phyloP scores from a whole-genome alignment of 30 jellyfish, hydroid and myxozoan species.

The Pelagia noctiluca region DNA sequence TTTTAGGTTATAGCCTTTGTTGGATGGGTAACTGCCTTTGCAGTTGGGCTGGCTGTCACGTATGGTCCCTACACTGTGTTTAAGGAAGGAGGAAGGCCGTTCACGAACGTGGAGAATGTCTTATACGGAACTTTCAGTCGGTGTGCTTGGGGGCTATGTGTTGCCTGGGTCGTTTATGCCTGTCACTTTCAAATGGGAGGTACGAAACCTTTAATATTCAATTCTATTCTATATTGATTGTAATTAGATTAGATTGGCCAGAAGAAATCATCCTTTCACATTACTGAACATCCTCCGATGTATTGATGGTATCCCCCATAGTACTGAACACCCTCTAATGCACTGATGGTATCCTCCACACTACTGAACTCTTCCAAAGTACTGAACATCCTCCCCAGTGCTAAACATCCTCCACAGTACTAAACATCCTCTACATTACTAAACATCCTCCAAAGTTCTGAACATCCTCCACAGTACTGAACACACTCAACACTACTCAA shows the following conservation, averaged over 20 bases:
- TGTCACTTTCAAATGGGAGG: constrained; percentile 90
- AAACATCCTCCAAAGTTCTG: no score
- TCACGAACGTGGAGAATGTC: constrained; percentile 67
- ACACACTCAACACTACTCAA: no score
- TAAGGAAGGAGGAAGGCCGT: constrained; percentile 72
- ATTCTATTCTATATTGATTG: neutral
- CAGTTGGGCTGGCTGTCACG: constrained; percentile 69
- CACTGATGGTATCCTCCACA: no score
- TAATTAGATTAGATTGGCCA: neutral
- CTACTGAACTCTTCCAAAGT: no score
- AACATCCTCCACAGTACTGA: no score
- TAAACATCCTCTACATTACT: no score
- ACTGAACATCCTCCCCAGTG: no score
- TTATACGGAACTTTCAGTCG: constrained; percentile 89
- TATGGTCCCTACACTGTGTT: constrained; percentile 84
- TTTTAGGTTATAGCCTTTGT: constrained; percentile 38
- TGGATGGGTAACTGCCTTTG: constrained; percentile 83
- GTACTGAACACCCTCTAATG: no score
- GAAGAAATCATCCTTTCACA: neutral
- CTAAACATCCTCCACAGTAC: no score
- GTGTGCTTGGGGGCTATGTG: constrained; percentile 82
- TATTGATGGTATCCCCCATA: neutral
- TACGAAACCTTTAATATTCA: constrained; percentile 14
- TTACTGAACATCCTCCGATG: neutral
- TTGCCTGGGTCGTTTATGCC: constrained; percentile 87